These are phyloP conservation scores for Malurus splendens DNA, from an alignment of 2,797 vertebrate genomes.

Conservation along the genomic window DNA sequence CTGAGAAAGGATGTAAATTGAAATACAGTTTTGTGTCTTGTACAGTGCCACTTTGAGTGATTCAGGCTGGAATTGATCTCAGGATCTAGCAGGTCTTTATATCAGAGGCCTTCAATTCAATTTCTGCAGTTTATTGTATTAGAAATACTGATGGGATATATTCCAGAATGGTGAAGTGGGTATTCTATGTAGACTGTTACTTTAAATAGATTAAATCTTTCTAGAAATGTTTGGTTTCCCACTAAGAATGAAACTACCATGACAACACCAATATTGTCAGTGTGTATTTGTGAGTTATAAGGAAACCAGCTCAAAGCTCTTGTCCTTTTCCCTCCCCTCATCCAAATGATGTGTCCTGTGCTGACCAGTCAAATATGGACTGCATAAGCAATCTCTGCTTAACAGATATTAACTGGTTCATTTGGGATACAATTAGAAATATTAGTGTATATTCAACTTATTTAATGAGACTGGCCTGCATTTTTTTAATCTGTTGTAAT, in stretches of 20 bases:
- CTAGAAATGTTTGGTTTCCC: background rate
- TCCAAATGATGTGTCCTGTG: background rate
- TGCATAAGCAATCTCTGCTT: background rate
- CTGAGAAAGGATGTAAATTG: background rate
- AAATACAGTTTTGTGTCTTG: background rate
- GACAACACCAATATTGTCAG: background rate
- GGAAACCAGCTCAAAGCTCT: background rate
- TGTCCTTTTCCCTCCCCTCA: background rate
- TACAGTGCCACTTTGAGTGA: background rate
- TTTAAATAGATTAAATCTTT: background rate
- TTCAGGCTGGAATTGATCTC: background rate
- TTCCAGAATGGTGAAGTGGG: background rate
- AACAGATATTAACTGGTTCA: conserved; percentile 13
- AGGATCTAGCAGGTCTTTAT: background rate
- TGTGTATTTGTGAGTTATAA: background rate
- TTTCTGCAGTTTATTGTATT: background rate
- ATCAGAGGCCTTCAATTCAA: background rate
- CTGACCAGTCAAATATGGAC: background rate
- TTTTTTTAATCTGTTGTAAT: background rate
- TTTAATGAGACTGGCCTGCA: background rate
- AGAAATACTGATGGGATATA: background rate
- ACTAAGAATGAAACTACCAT: background rate
- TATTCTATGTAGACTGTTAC: background rate
- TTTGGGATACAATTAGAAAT: conserved; percentile 30
- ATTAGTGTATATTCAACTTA: conserved; percentile 10